Evolutionary conservation across 2,888 invertebrate species (phyloP).

Genomic region (Orthonevra nobilis): DNA sequence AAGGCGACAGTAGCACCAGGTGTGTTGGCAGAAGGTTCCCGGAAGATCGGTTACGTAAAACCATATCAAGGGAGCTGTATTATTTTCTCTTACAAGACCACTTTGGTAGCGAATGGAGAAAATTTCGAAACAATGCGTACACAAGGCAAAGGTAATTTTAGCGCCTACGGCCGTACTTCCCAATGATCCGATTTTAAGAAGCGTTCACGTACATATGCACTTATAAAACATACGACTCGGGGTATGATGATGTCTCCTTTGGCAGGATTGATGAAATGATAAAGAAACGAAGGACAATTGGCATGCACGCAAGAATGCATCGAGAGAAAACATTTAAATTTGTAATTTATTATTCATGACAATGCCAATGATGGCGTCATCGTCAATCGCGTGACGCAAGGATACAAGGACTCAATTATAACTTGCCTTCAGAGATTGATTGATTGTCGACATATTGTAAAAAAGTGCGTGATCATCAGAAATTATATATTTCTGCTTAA

Average conservation of each 20-base stretch:
- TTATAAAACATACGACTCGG: too few species aligned
- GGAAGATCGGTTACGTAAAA: constrained; percentile 59
- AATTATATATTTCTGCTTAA: constrained; percentile 10
- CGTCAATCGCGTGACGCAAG: constrained; percentile 59
- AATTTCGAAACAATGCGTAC: constrained; percentile 25
- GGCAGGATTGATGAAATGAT: constrained; percentile 43
- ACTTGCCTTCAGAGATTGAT: constrained; percentile 15
- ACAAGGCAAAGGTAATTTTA: constrained; percentile 42
- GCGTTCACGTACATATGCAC: not conserved
- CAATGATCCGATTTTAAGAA: constrained; percentile 41
- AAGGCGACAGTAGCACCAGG: constrained; percentile 59
- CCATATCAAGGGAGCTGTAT: constrained; percentile 20
- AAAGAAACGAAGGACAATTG: constrained; percentile 40
- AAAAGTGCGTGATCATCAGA: too few species aligned
- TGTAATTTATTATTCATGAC: constrained; percentile 67
- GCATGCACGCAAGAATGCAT: constrained; percentile 24
- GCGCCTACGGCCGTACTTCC: constrained; percentile 59
- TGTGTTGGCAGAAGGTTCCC: constrained; percentile 56
- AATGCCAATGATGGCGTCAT: constrained; percentile 53
- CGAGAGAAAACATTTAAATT: constrained; percentile 57
- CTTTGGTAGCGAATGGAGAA: constrained; percentile 38
- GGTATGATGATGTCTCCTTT: constrained; percentile 28
- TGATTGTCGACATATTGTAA: constrained; percentile 59
- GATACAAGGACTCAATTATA: constrained; percentile 1
- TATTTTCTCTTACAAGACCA: constrained; percentile 66